phyloP scores from a whole-genome alignment of 2,797 vertebrate genomes.

The Enteromius afrohamiltoni region DNA sequence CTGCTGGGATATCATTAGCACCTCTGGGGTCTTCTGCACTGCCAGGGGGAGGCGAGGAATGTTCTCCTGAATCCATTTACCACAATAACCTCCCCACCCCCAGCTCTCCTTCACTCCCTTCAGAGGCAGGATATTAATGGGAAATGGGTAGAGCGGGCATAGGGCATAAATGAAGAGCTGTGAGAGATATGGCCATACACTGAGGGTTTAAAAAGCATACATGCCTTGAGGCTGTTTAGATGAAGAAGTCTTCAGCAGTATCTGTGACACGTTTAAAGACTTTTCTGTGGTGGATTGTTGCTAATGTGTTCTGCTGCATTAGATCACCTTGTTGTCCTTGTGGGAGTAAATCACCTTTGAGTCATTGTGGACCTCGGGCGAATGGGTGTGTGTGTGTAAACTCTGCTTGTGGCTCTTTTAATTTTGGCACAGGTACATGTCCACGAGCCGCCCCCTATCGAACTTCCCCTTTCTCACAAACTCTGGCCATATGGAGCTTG shows the following conservation, averaged over 20 bases:
- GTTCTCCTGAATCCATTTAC: constrained; percentile 54
- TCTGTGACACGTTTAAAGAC: constrained; percentile 19
- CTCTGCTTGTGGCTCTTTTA: constrained; percentile 36
- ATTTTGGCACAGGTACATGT: constrained; percentile 58
- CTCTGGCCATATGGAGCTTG: constrained; percentile 65
- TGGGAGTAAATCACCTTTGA: constrained; percentile 14
- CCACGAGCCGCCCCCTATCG: constrained; percentile 27
- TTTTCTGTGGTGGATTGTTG: constrained; percentile 18
- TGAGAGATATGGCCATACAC: constrained; percentile 33
- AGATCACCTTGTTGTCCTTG: constrained; percentile 42
- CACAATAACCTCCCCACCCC: constrained; percentile 46
- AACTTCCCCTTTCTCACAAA: constrained; percentile 44
- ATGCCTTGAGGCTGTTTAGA: constrained; percentile 19
- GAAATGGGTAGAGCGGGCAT: constrained; percentile 14
- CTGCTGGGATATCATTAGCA: constrained; percentile 61
- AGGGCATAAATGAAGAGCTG: constrained; percentile 43
- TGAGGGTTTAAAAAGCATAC: constrained; percentile 17
- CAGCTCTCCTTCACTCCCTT: constrained; percentile 32
- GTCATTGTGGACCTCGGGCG: not conserved
- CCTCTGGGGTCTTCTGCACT: constrained; percentile 53
- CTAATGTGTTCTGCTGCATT: constrained; percentile 27
- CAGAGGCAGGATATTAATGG: constrained; percentile 53
- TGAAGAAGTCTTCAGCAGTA: constrained; percentile 5
- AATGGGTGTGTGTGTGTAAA: constrained; percentile 22
- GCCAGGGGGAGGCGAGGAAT: constrained; percentile 48